These are phyloP conservation scores for Cordilura impudica DNA, from an alignment of 2,888 invertebrate genomes.

Conservation along the genomic window DNA sequence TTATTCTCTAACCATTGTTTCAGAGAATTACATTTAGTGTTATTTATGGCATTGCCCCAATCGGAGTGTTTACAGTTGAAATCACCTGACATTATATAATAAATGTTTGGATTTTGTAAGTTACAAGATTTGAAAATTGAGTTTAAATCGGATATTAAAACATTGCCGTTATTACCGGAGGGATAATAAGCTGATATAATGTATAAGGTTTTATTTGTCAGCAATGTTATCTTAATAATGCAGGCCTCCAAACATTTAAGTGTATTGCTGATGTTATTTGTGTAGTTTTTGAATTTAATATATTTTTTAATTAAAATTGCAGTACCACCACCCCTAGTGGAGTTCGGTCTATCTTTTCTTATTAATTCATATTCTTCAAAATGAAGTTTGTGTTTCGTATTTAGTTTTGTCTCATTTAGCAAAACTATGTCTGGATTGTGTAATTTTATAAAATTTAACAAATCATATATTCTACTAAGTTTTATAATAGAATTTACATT, in stretches of 20 bases:
- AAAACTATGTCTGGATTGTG: conserved; percentile 29
- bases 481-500: conserved; percentile 43
- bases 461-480: no score
- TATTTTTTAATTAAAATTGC: conserved; percentile 39
- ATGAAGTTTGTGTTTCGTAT: conserved; percentile 13
- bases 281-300: conserved; percentile 5
- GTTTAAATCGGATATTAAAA: conserved; percentile 5
- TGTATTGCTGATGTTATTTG: conserved; percentile 9
- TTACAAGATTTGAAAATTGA: neutral
- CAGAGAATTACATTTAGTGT: neutral
- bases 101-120: neutral
- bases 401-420: conserved; percentile 35
- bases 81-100: neutral
- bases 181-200: no score
- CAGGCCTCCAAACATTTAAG: conserved; percentile 25
- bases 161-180: conserved; percentile 20
- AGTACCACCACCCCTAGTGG: no score
- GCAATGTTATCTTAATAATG: conserved; percentile 2
- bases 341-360: conserved; percentile 16
- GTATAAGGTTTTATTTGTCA: neutral
- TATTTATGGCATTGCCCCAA: no score
- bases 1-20: neutral
- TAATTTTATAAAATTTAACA: neutral
- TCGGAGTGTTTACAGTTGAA: neutral
- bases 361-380: conserved; percentile 11